These are phyloP conservation scores for Chlorops oryzae DNA, from an alignment of 1,140 invertebrate species.

Conservation along the genomic window DNA sequence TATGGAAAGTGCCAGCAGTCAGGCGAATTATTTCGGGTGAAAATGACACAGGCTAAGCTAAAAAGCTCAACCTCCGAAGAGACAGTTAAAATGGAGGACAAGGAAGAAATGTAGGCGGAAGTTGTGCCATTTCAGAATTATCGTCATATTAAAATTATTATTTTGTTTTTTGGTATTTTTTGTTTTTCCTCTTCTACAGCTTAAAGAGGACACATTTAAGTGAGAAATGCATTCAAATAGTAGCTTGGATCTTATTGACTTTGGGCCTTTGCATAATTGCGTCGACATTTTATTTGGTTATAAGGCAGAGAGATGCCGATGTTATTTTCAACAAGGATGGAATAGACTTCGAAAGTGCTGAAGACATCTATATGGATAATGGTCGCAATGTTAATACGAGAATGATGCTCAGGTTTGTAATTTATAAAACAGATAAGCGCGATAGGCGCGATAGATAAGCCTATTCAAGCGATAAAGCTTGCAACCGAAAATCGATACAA, in stretches of 20 bases:
- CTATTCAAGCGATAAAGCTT: no score
- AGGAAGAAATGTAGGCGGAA: constrained; percentile 3
- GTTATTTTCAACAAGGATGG: background rate
- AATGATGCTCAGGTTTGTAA: background rate
- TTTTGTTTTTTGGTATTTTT: background rate
- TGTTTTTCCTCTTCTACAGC: no score
- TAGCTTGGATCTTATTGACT: constrained; percentile 19
- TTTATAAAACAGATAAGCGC: background rate
- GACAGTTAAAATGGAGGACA: background rate
- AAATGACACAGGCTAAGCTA: background rate
- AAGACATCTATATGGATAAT: background rate
- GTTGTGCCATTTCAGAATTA: constrained; percentile 7
- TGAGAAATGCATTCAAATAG: constrained; percentile 8
- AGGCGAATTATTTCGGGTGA: background rate
- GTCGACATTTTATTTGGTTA: constrained; percentile 5
- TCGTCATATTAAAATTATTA: background rate
- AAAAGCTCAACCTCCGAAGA: background rate
- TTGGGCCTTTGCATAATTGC: constrained; percentile 17
- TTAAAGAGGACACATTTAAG: background rate
- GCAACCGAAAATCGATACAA: no score
- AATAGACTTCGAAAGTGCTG: background rate
- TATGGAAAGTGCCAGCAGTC: no score
- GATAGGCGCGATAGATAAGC: constrained; percentile 4
- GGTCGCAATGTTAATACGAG: background rate
- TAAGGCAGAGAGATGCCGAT: background rate